Percentiles rank a stretch among this genome's conserved stretches.
Evolutionary conservation across 2,797 vertebrate species (phyloP).

Genomic region (Prunella strophiata): DNA sequence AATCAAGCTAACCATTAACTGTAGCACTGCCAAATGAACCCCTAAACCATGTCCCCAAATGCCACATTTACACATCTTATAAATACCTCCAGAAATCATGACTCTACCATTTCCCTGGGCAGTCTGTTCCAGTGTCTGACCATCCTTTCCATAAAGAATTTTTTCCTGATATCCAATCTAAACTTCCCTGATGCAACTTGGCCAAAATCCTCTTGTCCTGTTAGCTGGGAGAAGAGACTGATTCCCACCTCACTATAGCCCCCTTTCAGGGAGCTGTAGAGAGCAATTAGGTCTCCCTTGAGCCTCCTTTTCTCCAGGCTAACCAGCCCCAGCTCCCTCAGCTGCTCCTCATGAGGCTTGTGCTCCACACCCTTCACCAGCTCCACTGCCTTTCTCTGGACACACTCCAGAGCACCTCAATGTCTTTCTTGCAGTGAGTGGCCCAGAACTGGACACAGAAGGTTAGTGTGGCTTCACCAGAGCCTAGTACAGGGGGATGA

Average conservation of each 20-base stretch:
- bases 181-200: neutral
- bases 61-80: neutral
- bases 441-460: neutral
- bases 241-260: neutral
- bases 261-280: neutral
- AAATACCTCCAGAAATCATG: neutral
- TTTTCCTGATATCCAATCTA: neutral
- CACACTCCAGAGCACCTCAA: neutral
- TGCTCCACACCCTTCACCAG: neutral
- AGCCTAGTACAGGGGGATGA: fast-evolving
- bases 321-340: neutral
- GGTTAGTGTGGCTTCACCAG: neutral
- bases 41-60: neutral
- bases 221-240: neutral
- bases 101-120: neutral
- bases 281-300: neutral
- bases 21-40: neutral
- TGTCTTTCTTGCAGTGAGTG: neutral
- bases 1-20: neutral
- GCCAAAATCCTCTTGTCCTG: neutral
- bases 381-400: neutral
- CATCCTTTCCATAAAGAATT: neutral
- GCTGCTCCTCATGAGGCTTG: neutral
- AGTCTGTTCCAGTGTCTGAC: neutral
- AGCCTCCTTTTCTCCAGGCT: neutral